phyloP scores from a whole-genome alignment of 2,113 vertebrate species.

The Gymnobelideus leadbeateri region DNA sequence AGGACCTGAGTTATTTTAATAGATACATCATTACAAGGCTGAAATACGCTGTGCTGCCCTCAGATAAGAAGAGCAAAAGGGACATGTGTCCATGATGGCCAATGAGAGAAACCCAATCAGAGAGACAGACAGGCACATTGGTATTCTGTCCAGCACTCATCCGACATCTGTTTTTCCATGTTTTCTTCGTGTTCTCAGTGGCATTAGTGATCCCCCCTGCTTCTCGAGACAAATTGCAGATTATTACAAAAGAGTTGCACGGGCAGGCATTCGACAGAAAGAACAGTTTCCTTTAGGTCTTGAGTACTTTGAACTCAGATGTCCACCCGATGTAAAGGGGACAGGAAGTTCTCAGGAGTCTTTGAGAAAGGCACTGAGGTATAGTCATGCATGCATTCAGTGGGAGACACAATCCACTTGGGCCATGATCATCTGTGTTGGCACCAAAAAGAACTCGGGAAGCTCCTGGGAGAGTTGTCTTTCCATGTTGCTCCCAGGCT shows the following conservation, averaged over 20 bases:
- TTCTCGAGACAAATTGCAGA: background rate
- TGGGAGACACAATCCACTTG: background rate
- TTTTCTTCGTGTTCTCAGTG: background rate
- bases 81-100: constrained; percentile 32
- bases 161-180: constrained; percentile 29
- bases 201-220: background rate
- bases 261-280: background rate
- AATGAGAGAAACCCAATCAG: constrained; percentile 44
- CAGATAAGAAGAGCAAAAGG: constrained; percentile 71
- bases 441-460: background rate
- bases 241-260: background rate
- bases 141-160: constrained; percentile 15
- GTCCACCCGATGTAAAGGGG: background rate
- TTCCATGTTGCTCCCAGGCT: constrained; percentile 15
- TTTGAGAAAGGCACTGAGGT: background rate
- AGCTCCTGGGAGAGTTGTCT: constrained; percentile 34
- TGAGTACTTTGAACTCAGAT: background rate
- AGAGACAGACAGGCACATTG: constrained; percentile 1
- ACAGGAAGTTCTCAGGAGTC: background rate
- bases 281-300: background rate
- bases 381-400: background rate
- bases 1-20: constrained; percentile 67
- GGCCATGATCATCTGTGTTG: background rate
- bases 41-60: constrained; percentile 64
- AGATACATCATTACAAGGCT: constrained; percentile 67